Percentiles rank a stretch among this genome's conserved stretches.
phyloP scores from a whole-genome alignment of 2,113 vertebrate species.

The Paramisgurnus dabryanus region DNA sequence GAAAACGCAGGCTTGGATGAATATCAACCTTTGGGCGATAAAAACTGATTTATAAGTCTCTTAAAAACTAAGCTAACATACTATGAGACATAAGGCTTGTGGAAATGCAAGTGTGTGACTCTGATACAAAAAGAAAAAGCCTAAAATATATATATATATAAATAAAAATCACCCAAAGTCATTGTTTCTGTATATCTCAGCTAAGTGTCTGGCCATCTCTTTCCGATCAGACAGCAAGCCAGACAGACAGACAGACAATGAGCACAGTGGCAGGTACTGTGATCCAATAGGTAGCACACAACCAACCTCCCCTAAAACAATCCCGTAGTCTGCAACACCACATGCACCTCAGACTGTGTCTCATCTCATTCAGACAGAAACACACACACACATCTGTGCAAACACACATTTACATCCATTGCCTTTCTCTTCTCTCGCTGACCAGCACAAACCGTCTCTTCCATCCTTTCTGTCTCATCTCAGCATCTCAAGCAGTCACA shows the following conservation, averaged over 20 bases:
- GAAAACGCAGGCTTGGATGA: conserved; percentile 21
- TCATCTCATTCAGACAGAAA: conserved; percentile 40
- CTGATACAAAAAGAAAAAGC: conserved; percentile 5
- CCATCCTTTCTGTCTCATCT: conserved; percentile 44
- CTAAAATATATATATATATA: not conserved
- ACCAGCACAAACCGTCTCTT: conserved; percentile 46
- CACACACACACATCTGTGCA: conserved; percentile 48
- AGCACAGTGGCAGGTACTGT: conserved; percentile 71
- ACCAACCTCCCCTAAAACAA: conserved; percentile 60
- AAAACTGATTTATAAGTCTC: not conserved
- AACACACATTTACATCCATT: too few relatives aligned
- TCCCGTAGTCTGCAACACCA: conserved; percentile 64
- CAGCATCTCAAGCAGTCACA: conserved; percentile 50
- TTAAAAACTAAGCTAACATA: conserved; percentile 18
- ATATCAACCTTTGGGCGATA: conserved; percentile 8
- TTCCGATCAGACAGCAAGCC: conserved; percentile 34
- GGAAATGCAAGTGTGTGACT: not conserved
- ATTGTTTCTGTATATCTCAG: not conserved
- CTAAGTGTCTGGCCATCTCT: conserved; percentile 33
- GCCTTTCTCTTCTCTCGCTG: conserved; percentile 42
- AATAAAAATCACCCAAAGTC: not conserved
- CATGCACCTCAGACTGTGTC: conserved; percentile 41
- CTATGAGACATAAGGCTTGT: not conserved
- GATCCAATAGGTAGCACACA: conserved; percentile 68
- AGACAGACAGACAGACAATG: conserved; percentile 69